Evolutionary conservation across 2,113 vertebrate genomes (phyloP).

Genomic region (Eurystomus gularis): DNA sequence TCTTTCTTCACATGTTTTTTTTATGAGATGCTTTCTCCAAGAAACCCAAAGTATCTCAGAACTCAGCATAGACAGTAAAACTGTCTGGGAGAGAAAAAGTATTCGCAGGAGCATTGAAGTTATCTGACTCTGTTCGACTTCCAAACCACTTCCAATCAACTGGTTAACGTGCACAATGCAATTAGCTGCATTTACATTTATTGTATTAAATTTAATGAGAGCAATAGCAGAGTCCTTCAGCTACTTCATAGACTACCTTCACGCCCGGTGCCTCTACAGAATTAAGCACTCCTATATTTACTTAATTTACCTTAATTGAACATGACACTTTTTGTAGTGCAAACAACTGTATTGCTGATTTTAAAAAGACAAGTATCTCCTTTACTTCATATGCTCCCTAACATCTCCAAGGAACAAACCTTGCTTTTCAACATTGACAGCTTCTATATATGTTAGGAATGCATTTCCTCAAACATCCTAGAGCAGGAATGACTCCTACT

Average conservation of each 20-base stretch:
- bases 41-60: slow-evolving; percentile 11
- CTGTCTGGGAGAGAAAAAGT: background rate
- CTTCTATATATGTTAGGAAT: background rate
- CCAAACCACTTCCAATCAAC: background rate
- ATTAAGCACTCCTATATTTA: background rate
- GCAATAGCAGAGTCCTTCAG: background rate
- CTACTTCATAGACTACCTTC: background rate
- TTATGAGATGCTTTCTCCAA: slow-evolving; percentile 8
- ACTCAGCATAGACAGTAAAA: slow-evolving; percentile 19
- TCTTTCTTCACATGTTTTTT: background rate
- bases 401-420: background rate
- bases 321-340: background rate
- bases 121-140: background rate
- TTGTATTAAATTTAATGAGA: background rate
- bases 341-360: background rate
- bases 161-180: background rate
- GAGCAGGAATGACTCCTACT: background rate
- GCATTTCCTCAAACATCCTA: background rate
- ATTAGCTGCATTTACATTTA: background rate
- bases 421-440: background rate
- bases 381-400: background rate
- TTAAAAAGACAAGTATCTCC: background rate
- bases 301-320: background rate
- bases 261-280: background rate
- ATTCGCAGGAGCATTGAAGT: background rate